Conservation (phyloP, 2,888 invertebrate species). For the Eupeodes latifasciatus region DNA sequence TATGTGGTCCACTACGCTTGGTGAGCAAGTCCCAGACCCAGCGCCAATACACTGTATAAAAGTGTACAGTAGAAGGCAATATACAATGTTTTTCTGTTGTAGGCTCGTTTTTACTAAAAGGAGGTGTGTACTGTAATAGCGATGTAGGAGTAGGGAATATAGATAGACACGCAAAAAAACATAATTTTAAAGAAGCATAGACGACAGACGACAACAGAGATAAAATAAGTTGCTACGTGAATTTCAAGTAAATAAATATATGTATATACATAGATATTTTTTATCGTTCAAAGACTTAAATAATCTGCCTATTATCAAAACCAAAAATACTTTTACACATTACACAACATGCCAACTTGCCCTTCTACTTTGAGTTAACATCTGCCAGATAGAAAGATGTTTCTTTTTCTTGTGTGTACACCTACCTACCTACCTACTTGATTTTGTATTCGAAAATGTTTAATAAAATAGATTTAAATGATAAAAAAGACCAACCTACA, state of each 20-base stretch:
- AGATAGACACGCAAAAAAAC: not conserved
- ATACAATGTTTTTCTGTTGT: conserved; percentile 4
- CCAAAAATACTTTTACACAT: not conserved
- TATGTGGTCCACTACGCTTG: conserved; percentile 12
- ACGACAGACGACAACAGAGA: not conserved
- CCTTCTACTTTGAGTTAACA: not conserved
- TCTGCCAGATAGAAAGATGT: not conserved
- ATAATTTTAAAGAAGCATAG: not conserved
- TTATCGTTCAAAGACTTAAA: conserved; percentile 1
- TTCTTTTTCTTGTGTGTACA: too few relatives aligned
- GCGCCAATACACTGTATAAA: too few relatives aligned
- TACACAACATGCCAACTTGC: not conserved
- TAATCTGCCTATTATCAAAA: not conserved
- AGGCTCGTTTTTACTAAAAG: not conserved
- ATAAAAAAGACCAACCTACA: not conserved
- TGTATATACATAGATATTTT: conserved; percentile 2
- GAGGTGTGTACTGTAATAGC: conserved; percentile 5
- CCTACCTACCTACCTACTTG: too few relatives aligned
- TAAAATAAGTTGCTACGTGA: not conserved
- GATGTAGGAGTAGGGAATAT: not conserved
- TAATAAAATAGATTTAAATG: not conserved
- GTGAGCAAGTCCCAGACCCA: not conserved
- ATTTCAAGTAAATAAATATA: not conserved
- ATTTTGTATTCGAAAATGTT: not conserved
- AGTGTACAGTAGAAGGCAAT: not conserved